Evolutionary conservation across 2,113 vertebrate species (phyloP).

Genomic region (Ptyas mucosa): DNA sequence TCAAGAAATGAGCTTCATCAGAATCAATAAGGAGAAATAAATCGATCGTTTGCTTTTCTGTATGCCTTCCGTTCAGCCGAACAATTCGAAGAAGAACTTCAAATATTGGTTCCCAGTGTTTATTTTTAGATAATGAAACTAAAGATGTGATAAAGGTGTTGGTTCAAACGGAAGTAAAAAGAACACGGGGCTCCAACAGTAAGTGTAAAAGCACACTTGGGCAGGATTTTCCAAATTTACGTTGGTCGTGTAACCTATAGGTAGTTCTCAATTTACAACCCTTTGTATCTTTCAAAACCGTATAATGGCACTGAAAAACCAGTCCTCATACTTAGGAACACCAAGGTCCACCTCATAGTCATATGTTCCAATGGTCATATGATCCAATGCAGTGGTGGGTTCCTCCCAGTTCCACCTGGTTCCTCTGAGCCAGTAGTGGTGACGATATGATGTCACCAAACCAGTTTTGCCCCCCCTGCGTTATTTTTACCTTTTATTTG

Average conservation of each 20-base stretch:
- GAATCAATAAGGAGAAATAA: neutral
- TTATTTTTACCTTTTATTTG: no score
- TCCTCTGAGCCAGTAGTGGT: no score
- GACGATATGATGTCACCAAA: no score
- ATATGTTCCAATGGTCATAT: neutral
- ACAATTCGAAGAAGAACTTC: neutral
- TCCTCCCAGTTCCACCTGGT: no score
- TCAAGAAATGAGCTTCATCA: neutral
- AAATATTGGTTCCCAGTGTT: neutral
- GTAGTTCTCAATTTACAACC: neutral
- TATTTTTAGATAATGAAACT: neutral
- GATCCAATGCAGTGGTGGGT: neutral
- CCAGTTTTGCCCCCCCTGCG: no score
- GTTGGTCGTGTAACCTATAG: neutral
- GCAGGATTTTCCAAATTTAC: neutral
- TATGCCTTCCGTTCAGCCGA: neutral
- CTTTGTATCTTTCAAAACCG: neutral
- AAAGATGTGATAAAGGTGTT: neutral
- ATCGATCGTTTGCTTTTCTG: neutral
- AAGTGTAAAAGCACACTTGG: neutral
- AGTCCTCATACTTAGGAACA: neutral
- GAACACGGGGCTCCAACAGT: neutral
- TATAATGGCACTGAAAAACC: neutral
- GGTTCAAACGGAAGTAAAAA: neutral
- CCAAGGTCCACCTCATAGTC: neutral